Evolutionary conservation across 1,140 invertebrate genomes (phyloP).

Genomic region (Nasonia longicornis): DNA sequence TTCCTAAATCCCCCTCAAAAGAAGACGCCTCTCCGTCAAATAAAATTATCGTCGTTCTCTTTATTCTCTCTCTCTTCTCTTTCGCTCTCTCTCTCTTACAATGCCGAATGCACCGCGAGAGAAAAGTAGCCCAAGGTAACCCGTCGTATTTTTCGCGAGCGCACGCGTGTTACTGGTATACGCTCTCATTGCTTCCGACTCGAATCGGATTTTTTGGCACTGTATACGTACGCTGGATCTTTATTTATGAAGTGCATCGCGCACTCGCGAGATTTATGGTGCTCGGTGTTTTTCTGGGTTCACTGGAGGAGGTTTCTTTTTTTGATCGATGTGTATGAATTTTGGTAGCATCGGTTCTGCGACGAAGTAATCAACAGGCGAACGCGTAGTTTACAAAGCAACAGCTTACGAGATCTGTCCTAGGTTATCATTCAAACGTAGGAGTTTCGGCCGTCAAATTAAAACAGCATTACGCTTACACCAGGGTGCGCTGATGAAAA

Average conservation of each 20-base stretch:
- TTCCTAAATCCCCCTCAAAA: neutral
- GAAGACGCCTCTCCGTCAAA: neutral
- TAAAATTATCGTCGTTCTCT: neutral
- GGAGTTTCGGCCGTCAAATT: neutral
- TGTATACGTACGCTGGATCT: neutral
- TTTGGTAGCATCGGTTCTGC: neutral
- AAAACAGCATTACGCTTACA: neutral
- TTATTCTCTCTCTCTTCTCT: no score
- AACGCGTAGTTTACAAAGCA: neutral
- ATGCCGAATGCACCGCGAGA: neutral
- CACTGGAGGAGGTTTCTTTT: neutral
- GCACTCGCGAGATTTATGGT: neutral
- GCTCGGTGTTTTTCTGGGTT: neutral
- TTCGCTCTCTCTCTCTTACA: neutral
- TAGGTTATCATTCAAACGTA: no score
- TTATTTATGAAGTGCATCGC: neutral
- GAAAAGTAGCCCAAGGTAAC: constrained; percentile 34
- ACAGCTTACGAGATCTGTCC: no score
- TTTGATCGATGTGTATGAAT: neutral
- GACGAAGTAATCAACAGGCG: neutral
- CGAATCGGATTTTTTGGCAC: neutral
- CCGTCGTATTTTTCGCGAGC: neutral
- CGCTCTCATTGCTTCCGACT: neutral
- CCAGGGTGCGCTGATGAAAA: neutral
- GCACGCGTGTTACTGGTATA: neutral